Conservation (phyloP, 2,797 vertebrate species). For the Phrynocephalus forsythii region DNA sequence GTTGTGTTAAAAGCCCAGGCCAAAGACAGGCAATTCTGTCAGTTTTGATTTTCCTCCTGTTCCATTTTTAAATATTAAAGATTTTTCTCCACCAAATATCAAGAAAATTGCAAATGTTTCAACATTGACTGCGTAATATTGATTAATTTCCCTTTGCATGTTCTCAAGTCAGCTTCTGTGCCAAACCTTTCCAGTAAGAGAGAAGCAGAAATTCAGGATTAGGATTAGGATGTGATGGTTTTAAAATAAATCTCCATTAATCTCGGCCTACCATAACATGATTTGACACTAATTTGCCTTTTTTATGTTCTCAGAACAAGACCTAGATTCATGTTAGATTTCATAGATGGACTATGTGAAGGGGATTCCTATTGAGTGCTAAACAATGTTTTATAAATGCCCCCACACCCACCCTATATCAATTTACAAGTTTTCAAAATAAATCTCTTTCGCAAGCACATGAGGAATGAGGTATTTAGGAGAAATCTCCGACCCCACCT, state of each 20-base stretch:
- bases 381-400: slow-evolving; percentile 30
- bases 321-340: slow-evolving; percentile 45
- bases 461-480: slow-evolving; percentile 62
- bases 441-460: slow-evolving; percentile 61
- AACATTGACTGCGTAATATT: no score
- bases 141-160: background rate
- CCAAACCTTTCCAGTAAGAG: slow-evolving; percentile 50
- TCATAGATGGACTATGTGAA: slow-evolving; percentile 60
- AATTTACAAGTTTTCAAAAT: slow-evolving; percentile 67
- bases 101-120: no score
- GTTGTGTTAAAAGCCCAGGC: no score
- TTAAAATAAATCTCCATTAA: slow-evolving; percentile 27
- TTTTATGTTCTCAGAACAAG: slow-evolving; percentile 11
- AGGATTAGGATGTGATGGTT: background rate
- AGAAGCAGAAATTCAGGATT: slow-evolving; percentile 46
- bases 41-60: slow-evolving; percentile 12
- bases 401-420: slow-evolving; percentile 56
- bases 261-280: background rate
- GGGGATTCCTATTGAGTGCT: slow-evolving; percentile 47
- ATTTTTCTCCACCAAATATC: no score
- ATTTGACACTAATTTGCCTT: slow-evolving; percentile 47
- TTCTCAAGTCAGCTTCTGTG: slow-evolving; percentile 60
- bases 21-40: no score
- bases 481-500: slow-evolving; percentile 52
- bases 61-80: slow-evolving; percentile 64